Percentiles rank a stretch among this genome's conserved stretches.
phyloP scores from a whole-genome alignment of 2,113 vertebrate genomes.

The Paedocypris sp. region DNA sequence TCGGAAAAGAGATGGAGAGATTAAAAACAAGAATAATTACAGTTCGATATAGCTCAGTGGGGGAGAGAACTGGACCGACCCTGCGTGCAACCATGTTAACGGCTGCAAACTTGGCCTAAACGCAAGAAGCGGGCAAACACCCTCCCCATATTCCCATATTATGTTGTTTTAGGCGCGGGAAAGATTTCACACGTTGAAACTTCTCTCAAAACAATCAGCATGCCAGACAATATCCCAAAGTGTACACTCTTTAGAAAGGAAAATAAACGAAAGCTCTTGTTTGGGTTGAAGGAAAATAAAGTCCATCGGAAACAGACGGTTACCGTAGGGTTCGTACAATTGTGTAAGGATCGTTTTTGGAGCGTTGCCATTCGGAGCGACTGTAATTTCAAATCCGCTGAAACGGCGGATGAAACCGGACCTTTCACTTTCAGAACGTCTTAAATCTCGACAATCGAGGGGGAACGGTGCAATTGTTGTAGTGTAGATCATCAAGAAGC shows the following conservation, averaged over 20 bases:
- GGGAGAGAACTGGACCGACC: not conserved
- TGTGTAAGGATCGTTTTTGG: conserved; percentile 15
- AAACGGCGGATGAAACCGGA: not conserved
- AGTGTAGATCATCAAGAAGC: not conserved
- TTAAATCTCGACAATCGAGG: not conserved
- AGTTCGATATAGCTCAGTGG: not conserved
- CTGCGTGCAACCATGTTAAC: not conserved
- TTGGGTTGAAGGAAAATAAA: conserved; percentile 58
- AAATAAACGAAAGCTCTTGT: conserved; percentile 59
- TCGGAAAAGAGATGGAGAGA: not conserved
- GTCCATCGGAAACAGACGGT: conserved; percentile 14
- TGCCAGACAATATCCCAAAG: conserved; percentile 59
- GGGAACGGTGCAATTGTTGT: not conserved
- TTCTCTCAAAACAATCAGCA: conserved; percentile 50
- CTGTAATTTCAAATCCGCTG: conserved; percentile 16
- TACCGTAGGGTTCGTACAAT: conserved; percentile 8
- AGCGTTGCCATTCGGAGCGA: not conserved
- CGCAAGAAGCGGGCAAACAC: conserved; percentile 31
- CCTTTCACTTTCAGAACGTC: not conserved
- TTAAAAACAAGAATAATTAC: not conserved
- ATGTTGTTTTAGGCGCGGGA: conserved; percentile 28
- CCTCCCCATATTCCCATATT: conserved; percentile 1
- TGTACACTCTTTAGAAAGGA: conserved; percentile 53
- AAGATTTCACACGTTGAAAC: conserved; percentile 45
- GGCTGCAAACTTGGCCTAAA: conserved; percentile 17